Percentiles rank a stretch among this genome's conserved stretches.
These are phyloP conservation scores for Alcis repandata DNA, from an alignment of 2,888 invertebrate genomes.

Conservation along the genomic window DNA sequence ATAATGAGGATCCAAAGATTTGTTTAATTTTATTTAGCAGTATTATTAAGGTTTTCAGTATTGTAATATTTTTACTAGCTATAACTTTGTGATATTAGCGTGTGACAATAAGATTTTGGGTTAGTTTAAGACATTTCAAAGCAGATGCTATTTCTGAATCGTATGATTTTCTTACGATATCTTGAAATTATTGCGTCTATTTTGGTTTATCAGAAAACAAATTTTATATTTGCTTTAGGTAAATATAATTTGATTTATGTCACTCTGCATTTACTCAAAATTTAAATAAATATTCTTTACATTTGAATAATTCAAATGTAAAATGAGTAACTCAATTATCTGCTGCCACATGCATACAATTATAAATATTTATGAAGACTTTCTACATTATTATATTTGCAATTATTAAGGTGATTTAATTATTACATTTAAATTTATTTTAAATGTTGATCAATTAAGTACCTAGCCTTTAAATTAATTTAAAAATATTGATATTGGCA, in stretches of 20 bases:
- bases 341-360: neutral
- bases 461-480: neutral
- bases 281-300: constrained; percentile 5
- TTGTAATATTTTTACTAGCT: constrained; percentile 23
- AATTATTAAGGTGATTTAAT: neutral
- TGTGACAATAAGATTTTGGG: constrained; percentile 27
- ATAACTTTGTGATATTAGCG: constrained; percentile 46
- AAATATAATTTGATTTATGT: constrained; percentile 7
- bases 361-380: too few species aligned
- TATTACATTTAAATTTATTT: constrained; percentile 1
- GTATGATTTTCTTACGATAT: constrained; percentile 12
- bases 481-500: neutral
- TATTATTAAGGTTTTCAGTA: constrained; percentile 24
- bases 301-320: constrained; percentile 23
- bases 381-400: neutral
- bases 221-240: constrained; percentile 9
- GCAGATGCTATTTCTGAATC: constrained; percentile 8
- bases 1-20: constrained; percentile 16
- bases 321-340: neutral
- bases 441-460: constrained; percentile 7
- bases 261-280: constrained; percentile 6
- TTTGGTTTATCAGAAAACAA: neutral
- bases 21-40: constrained; percentile 10
- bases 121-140: neutral
- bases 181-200: neutral